These are phyloP conservation scores for Pinna nobilis DNA, from an alignment of 1,140 invertebrate genomes.

Conservation along the genomic window DNA sequence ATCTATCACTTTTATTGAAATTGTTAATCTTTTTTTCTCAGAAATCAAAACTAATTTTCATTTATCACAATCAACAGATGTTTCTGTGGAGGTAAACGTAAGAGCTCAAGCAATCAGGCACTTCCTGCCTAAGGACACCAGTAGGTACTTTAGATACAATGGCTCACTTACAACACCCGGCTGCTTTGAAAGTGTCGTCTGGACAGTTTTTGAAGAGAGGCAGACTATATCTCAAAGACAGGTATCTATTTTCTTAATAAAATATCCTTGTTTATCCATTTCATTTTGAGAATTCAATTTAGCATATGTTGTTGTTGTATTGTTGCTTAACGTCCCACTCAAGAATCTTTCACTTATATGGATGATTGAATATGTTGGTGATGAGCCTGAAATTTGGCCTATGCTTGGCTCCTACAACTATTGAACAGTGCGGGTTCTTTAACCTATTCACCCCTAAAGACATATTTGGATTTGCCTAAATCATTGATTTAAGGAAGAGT, in stretches of 20 bases:
- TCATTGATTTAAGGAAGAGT: too few relatives aligned
- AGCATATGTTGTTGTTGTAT: too few relatives aligned
- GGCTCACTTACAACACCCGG: slow-evolving; percentile 86
- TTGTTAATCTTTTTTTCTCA: too few relatives aligned
- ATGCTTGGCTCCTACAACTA: too few relatives aligned
- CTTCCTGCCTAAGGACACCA: slow-evolving; percentile 59
- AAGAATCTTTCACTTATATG: too few relatives aligned
- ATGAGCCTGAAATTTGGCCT: too few relatives aligned
- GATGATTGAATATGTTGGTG: too few relatives aligned
- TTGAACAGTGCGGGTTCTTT: too few relatives aligned
- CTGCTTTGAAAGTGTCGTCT: slow-evolving; percentile 84
- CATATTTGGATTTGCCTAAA: too few relatives aligned
- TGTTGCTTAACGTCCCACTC: too few relatives aligned
- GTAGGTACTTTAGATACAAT: slow-evolving; percentile 79
- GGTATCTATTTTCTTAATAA: slow-evolving; percentile 70
- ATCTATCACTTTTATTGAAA: too few relatives aligned
- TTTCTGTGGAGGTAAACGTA: slow-evolving; percentile 49
- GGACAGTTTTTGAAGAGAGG: slow-evolving; percentile 82
- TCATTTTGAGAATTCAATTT: not conserved
- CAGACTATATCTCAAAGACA: slow-evolving; percentile 83
- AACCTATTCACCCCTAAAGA: too few relatives aligned
- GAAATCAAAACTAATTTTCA: not conserved
- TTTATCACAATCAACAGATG: slow-evolving; percentile 44
- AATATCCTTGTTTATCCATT: not conserved
- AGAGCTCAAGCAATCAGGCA: slow-evolving; percentile 52